Conservation (phyloP, 2,888 invertebrate genomes). For the Diaprepes abbreviatus region DNA sequence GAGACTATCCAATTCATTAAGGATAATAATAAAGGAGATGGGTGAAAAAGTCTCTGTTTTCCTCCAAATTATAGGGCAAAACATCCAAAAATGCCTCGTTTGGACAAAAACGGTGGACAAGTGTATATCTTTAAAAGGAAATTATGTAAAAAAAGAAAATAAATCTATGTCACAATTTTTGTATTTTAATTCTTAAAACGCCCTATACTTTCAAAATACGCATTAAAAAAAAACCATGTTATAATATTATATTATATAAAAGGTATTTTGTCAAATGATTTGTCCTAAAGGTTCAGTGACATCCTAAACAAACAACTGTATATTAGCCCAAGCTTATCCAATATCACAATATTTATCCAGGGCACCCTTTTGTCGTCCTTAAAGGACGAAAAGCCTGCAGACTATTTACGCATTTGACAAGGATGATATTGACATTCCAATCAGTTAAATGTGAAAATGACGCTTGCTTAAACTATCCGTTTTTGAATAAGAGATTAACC, state of each 20-base stretch:
- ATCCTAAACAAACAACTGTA: constrained; percentile 5
- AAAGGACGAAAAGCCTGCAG: constrained; percentile 1
- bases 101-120: too few species aligned
- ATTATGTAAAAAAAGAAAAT: too few species aligned
- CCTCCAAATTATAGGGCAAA: too few species aligned
- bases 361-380: constrained; percentile 8
- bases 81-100: too few species aligned
- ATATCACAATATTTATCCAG: constrained; percentile 18
- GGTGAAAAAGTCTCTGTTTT: too few species aligned
- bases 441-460: not conserved
- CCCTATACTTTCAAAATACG: too few species aligned
- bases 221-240: too few species aligned
- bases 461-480: not conserved
- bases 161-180: too few species aligned
- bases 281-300: not conserved
- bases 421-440: constrained; percentile 13
- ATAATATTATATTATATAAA: constrained; percentile 5
- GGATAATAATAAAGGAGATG: too few species aligned
- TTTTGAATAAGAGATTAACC: constrained; percentile 1
- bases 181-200: too few species aligned
- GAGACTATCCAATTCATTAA: too few species aligned
- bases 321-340: constrained; percentile 15
- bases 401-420: constrained; percentile 3
- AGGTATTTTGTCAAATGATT: constrained; percentile 1
- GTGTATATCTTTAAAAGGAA: too few species aligned